These are phyloP conservation scores for Emys orbicularis DNA, from an alignment of 2,797 vertebrate genomes.

Conservation along the genomic window DNA sequence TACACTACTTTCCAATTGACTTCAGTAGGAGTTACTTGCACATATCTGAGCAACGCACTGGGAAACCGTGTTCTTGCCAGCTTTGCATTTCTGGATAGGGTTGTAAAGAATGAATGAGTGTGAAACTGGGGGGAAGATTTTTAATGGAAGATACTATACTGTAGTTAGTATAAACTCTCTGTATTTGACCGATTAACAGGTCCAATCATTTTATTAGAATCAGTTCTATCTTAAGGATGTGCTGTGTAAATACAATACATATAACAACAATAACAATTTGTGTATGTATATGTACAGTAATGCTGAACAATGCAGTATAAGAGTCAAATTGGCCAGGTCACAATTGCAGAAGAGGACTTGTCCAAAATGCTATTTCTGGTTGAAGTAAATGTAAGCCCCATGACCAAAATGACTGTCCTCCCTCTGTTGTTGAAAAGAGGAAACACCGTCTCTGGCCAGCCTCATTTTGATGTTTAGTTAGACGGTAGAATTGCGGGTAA, in stretches of 20 bases:
- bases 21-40: neutral
- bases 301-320: neutral
- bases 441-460: neutral
- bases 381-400: neutral
- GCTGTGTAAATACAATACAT: neutral
- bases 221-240: neutral
- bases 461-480: neutral
- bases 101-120: neutral
- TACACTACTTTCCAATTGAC: neutral
- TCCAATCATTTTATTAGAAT: neutral
- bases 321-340: neutral
- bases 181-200: neutral
- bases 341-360: neutral
- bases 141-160: neutral
- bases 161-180: neutral
- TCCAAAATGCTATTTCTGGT: neutral
- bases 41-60: neutral
- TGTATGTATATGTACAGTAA: neutral
- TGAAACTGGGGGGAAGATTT: neutral
- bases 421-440: neutral
- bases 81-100: neutral
- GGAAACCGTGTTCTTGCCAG: rapidly evolving
- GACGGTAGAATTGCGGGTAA: neutral
- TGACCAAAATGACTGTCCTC: neutral
- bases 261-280: rapidly evolving